Evolutionary conservation across 2,797 vertebrate genomes (phyloP).

Genomic region (Takifugu rubripes): DNA sequence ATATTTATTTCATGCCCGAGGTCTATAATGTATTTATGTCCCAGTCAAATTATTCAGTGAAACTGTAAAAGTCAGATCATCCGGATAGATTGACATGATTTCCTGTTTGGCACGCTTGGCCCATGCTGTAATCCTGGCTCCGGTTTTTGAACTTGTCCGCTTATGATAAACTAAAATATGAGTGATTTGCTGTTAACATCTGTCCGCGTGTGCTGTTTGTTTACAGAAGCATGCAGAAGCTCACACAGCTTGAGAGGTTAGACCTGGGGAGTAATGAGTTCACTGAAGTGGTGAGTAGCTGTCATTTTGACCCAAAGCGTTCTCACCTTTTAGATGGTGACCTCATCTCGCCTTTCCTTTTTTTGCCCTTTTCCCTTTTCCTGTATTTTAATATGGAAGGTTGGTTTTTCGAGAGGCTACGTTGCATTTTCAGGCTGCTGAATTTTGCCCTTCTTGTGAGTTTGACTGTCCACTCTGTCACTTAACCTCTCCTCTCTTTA

Average conservation of each 20-base stretch:
- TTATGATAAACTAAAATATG: neutral
- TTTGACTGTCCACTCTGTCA: constrained; percentile 1
- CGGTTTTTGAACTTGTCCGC: neutral
- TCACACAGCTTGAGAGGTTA: constrained; percentile 93
- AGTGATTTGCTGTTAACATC: constrained; percentile 6
- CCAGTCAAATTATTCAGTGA: constrained; percentile 14
- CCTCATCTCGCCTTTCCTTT: constrained; percentile 10
- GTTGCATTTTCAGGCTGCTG: constrained; percentile 1
- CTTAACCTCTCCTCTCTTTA: constrained; percentile 21
- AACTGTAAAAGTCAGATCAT: constrained; percentile 2
- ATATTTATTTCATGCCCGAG: constrained; percentile 44
- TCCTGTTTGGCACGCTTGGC: neutral
- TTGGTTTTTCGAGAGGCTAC: neutral
- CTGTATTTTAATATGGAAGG: neutral
- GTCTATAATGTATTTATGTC: constrained; percentile 37
- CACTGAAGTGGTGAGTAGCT: constrained; percentile 95
- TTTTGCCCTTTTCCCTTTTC: neutral
- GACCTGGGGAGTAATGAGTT: constrained; percentile 99
- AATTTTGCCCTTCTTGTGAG: constrained; percentile 11
- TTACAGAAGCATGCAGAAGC: constrained; percentile 94
- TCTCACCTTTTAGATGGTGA: constrained; percentile 24
- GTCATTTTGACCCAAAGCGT: constrained; percentile 31
- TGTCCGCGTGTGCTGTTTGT: constrained; percentile 33
- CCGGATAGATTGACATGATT: neutral
- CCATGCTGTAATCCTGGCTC: constrained; percentile 1